Base-by-base conservation (phyloP, 2,113 vertebrate species). In the Otis tarda region DNA sequence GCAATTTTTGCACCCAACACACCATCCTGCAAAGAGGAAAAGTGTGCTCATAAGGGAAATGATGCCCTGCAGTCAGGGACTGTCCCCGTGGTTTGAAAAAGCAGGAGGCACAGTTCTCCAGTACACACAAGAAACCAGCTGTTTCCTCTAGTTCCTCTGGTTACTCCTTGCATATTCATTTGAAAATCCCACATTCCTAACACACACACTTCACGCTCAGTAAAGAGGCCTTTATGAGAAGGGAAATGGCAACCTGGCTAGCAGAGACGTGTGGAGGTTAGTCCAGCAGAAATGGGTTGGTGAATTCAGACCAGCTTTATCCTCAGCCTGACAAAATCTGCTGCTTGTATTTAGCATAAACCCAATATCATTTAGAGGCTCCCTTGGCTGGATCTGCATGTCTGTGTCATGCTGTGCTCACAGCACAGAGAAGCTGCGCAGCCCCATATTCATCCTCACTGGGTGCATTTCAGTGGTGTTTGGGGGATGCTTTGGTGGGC, bases 371-470 rank as follows among this genome's bases (percentile, higher is more conserved):
- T 65, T 61, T 33, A 35, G 39, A 35, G 39, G 11, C 31, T 85
- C 4, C 28, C 49, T 65, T 41, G 39, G 31, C 8, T 61, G 33
- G 20, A 83, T 61, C 53, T n/a, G 30, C 21, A 39, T 5, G 7
- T 53, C 12, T 24, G 28, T 53, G 55, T 31, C 78, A 67, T 0
- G 20, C 24, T 79, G 14, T 12, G 9, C 16, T 52, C 2, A 0
- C 37, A 59, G 6, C 37, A 24, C 24, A 75, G 31, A 90, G 22
- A 31, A 75, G 52, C 6, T 2, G 0, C 3, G 5, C 11, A 61
- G 31, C 6, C 16, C 22, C 28, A 6, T 0, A 0, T 8, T 65
- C 27, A 45, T 25, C 24, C n/a, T 60, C 0, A 1, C 0, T 1
- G 20, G 18, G 6, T 3, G 2, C 3, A 16, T 50, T 87, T 79